Evolutionary conservation across 2,797 vertebrate genomes (phyloP), one percentile per base, ranked within the genome.

Genomic region (Numenius phaeopus): DNA sequence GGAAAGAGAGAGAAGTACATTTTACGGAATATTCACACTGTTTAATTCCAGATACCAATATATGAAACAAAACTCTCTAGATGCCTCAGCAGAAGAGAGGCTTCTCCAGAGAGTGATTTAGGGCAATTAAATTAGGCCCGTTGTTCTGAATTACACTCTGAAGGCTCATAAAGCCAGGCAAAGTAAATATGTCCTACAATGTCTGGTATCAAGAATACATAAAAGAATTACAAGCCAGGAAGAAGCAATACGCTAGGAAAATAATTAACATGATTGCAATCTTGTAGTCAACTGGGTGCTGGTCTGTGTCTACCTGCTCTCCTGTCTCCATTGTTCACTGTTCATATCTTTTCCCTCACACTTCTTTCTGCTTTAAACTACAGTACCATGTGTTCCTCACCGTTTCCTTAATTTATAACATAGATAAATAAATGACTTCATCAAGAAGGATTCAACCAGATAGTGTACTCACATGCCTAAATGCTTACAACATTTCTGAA

Each of bases 401-500:
- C 52, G 54, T 44, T 95, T 96, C 94, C 93, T 93, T 71, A 7
- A 75, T 75, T 89, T 89, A 52, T 37, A 78, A 69, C 13, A 59
- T 1, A 52, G 75, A 66, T 80, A 96, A 95, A 94, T 71, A 89
- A 85, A 90, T 90, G 17, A 97, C 78, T 87, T 96, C 70, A 90
- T 70, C 69, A 61, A 58, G 54, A 87, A 82, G 54, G 66, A 90
- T 89, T 79, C 37, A 58, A 7, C 34, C 50, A 66, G 81, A 52
- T 2, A 84, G 32, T 30, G 50, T 39, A 37, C 46, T 72, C 50
- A 21, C 73, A 73, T 42, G 57, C 59, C 69, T 54, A 83, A 64
- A 49, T 8, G 55, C 62, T 97, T 87, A 62, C 58, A 49, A 29
- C 30, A 29, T 46, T 80, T 76, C 66, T 82, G 66, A 76, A 70